Base-by-base conservation (phyloP, 2,113 vertebrate species). In the Mormoops blainvillei region DNA sequence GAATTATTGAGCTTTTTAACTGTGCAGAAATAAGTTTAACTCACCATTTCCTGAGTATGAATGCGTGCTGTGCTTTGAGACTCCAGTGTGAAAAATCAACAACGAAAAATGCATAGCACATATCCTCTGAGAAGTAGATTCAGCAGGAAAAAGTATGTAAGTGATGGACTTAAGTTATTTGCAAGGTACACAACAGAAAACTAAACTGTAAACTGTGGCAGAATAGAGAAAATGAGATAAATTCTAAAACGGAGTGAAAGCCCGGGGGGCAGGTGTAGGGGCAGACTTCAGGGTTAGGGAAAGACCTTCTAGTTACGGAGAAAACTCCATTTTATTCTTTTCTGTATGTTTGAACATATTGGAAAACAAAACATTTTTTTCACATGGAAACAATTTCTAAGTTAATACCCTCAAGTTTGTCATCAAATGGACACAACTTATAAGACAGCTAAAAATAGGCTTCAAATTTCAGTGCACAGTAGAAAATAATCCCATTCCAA, bases 381-480 rank as follows among this genome's bases (percentile, higher is more conserved):
- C 85, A 12, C n/a, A 71, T 6, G 83, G 63, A 88, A 95, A 83
- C 7, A 95, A 77, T 61, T 50, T 82, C 56, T 43, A 81, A 58
- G 67, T 65, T 78, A 80, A 84, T 33, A 86, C 50, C 76, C 45
- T 96, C 65, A 76, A 77, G 11, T 80, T 97, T 93, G 41, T 95
- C 24, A 91, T 48, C 20, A 83, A 87, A 76, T 71, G 14, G 78
- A 48, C 74, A 78, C 1, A 89, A 43, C 48, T 87, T n/a, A 41
- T 54, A 65, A 70, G n/a, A 83, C 3, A 56, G 15, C n/a, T 56
- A 22, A 77, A 71, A 91, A 74, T 8, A 43, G 10, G 58, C 26
- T 82, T 91, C 12, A 70, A 50, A 84, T 67, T 71, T 91, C 65
- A 87, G 19, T 68, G 26, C 78, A 43, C 4, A 94, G 50, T 83